Percentiles rank a stretch among this genome's conserved stretches.
Evolutionary conservation across 2,888 invertebrate genomes (phyloP).

Genomic region (Arrhopalites spinosus): DNA sequence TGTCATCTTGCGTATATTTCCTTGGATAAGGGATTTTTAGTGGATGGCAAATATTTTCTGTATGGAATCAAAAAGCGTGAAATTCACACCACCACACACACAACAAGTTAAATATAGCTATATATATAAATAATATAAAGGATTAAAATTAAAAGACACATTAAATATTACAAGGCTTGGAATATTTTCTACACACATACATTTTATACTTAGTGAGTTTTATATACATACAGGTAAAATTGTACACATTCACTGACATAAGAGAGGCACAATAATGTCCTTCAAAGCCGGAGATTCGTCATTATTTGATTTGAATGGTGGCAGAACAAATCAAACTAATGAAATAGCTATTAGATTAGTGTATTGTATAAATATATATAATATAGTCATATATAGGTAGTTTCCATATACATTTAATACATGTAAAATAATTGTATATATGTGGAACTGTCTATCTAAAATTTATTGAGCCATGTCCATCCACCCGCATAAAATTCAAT

Average conservation of each 20-base stretch:
- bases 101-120: neutral
- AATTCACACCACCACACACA: constrained; percentile 12
- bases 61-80: constrained; percentile 29
- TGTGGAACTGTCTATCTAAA: neutral
- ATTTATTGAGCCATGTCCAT: constrained; percentile 37
- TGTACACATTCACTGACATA: neutral
- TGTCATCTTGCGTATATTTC: too few species aligned
- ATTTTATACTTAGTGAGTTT: too few species aligned
- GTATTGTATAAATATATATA: too few species aligned
- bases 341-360: constrained; percentile 25
- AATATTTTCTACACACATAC: too few species aligned
- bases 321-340: constrained; percentile 31
- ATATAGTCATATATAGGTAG: constrained; percentile 1
- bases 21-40: too few species aligned
- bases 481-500: constrained; percentile 31
- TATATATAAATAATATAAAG: too few species aligned
- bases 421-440: neutral
- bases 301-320: constrained; percentile 38
- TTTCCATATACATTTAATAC: neutral
- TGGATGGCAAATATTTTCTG: neutral
- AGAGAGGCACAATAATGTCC: constrained; percentile 20
- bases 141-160: too few species aligned
- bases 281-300: constrained; percentile 40
- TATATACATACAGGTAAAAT: too few species aligned
- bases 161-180: too few species aligned